Conservation (phyloP, 1,140 invertebrate species). For the Apis dorsata region DNA sequence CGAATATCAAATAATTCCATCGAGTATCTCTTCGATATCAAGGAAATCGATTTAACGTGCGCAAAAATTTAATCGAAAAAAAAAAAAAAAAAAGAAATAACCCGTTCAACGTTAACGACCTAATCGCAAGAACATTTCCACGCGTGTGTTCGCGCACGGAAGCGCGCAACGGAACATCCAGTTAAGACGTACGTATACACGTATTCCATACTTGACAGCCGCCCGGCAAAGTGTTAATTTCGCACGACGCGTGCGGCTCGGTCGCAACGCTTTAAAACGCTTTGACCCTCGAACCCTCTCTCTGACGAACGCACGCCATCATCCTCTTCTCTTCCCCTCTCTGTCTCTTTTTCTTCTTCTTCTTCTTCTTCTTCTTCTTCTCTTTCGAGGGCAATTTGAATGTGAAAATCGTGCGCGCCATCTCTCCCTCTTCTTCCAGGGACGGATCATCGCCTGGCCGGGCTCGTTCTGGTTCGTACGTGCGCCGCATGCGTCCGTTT, state of each 20-base stretch:
- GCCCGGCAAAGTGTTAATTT: conserved; percentile 32
- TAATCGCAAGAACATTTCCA: neutral
- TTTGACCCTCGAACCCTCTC: conserved; percentile 13
- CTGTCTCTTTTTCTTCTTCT: too few species aligned
- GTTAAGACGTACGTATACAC: neutral
- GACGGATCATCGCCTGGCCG: conserved; percentile 4
- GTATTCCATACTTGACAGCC: neutral
- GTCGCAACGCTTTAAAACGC: conserved; percentile 9
- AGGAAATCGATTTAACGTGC: too few species aligned
- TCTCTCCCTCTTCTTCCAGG: neutral
- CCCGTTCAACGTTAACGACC: neutral
- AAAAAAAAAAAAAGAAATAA: neutral
- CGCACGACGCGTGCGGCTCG: neutral
- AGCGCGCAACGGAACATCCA: neutral
- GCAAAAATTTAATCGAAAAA: too few species aligned
- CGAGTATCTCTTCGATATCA: too few species aligned
- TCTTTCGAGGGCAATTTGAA: conserved; percentile 12
- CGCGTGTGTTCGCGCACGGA: neutral
- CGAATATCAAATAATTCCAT: too few species aligned
- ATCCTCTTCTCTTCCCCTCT: neutral
- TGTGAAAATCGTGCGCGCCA: conserved; percentile 42
- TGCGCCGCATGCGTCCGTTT: conserved; percentile 29
- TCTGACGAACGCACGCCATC: too few species aligned
- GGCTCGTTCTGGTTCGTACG: conserved; percentile 40
- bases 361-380: too few species aligned